These are phyloP conservation scores for Cephalotes varians DNA, from an alignment of 2,888 invertebrate genomes.

Conservation along the genomic window DNA sequence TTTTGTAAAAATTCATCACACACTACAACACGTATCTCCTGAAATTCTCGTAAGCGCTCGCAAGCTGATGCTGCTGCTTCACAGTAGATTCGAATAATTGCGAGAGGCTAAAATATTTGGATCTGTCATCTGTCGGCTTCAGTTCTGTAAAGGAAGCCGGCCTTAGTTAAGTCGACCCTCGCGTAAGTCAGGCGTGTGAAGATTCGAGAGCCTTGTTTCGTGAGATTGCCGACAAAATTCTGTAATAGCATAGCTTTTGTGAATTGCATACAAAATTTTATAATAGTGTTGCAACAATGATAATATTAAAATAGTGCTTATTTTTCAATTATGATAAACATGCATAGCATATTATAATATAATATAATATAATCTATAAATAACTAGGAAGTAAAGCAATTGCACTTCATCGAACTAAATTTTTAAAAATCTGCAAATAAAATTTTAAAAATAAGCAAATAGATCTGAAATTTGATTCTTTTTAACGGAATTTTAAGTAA, in stretches of 20 bases:
- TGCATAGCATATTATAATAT: neutral
- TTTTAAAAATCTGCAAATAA: too few species aligned
- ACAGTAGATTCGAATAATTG: slow-evolving; percentile 25
- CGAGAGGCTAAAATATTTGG: slow-evolving; percentile 80
- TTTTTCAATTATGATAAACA: neutral
- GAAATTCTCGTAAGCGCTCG: slow-evolving; percentile 1
- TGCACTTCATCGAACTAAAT: too few species aligned
- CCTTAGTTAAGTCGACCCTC: slow-evolving; percentile 84
- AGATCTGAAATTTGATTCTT: neutral
- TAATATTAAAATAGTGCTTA: neutral
- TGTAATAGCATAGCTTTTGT: slow-evolving; percentile 71
- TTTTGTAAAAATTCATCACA: neutral
- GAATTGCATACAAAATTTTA: neutral
- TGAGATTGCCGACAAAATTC: slow-evolving; percentile 81
- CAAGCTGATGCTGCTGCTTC: slow-evolving; percentile 34
- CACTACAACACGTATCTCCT: neutral
- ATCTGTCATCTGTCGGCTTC: slow-evolving; percentile 83
- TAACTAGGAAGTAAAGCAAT: neutral
- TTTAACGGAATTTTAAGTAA: neutral
- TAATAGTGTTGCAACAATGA: neutral
- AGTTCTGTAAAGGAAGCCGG: slow-evolving; percentile 80
- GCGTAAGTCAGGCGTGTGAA: slow-evolving; percentile 84
- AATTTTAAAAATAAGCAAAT: neutral
- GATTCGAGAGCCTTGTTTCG: slow-evolving; percentile 84
- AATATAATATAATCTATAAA: neutral